These are phyloP conservation scores for Eilema griseolum DNA, from an alignment of 2,888 invertebrate genomes.

Conservation along the genomic window DNA sequence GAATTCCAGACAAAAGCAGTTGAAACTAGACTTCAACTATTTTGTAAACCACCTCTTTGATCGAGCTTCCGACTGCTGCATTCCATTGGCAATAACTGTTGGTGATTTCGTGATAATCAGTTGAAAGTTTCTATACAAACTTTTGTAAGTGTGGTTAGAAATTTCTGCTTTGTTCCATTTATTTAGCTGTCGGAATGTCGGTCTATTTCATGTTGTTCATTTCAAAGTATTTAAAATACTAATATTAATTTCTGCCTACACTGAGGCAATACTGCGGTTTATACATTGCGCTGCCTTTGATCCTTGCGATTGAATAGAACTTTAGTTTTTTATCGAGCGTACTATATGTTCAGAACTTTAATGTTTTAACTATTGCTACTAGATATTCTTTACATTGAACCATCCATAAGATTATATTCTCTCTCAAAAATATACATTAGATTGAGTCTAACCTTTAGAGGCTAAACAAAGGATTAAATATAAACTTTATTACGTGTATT, in stretches of 20 bases:
- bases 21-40: conserved; percentile 70
- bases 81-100: conserved; percentile 65
- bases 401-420: no score
- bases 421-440: no score
- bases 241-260: background rate
- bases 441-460: no score
- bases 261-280: background rate
- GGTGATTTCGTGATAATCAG: conserved; percentile 48
- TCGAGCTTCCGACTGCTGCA: conserved; percentile 72
- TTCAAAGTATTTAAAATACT: conserved; percentile 1
- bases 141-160: conserved; percentile 47
- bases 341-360: background rate
- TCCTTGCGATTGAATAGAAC: background rate
- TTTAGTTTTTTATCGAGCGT: background rate
- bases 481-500: no score
- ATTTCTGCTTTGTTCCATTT: conserved; percentile 31
- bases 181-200: conserved; percentile 19
- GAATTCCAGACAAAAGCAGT: conserved; percentile 62
- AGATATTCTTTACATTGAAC: background rate
- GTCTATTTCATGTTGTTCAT: conserved; percentile 17
- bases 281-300: background rate
- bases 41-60: conserved; percentile 73
- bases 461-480: no score
- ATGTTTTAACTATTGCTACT: background rate
- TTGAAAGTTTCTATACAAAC: conserved; percentile 41